Percentiles rank a stretch among this genome's conserved stretches.
Conservation (phyloP, 2,888 invertebrate genomes). For the Coelogynopora nodosa region DNA sequence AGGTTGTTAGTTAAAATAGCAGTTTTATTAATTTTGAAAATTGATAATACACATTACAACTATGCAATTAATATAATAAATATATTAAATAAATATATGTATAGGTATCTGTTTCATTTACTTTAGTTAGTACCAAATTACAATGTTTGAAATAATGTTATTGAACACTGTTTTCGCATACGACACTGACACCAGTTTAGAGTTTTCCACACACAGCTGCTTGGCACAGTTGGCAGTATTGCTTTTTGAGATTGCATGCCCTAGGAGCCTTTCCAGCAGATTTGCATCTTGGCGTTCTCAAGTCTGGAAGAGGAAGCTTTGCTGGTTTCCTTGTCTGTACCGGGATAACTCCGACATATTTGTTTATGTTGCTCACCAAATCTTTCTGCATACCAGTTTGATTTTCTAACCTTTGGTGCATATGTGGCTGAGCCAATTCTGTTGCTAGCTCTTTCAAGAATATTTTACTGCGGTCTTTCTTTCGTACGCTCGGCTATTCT, state of each 20-base stretch:
- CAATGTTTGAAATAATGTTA: slow-evolving; percentile 9
- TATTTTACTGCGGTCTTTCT: background rate
- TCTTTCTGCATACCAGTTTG: no score
- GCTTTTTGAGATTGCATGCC: no score
- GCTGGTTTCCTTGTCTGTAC: background rate
- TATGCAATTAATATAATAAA: background rate
- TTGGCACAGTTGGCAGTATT: background rate
- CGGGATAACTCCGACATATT: background rate
- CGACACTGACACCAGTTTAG: background rate
- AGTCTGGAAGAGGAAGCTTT: background rate
- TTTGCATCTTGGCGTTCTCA: background rate
- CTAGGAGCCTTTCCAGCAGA: background rate
- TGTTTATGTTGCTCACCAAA: background rate
- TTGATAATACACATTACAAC: background rate
- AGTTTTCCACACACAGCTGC: background rate
- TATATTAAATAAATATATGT: background rate
- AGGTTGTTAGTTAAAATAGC: slow-evolving; percentile 13
- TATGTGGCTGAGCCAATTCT: no score
- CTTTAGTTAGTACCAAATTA: background rate
- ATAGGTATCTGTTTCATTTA: slow-evolving; percentile 3
- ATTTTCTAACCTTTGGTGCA: background rate
- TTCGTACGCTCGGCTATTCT: background rate
- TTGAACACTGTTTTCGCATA: slow-evolving; percentile 20
- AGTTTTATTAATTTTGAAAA: slow-evolving; percentile 5
- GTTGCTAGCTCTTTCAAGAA: background rate